Base-by-base conservation (phyloP, 2,113 vertebrate species). In the Hemichromis elongatus region DNA sequence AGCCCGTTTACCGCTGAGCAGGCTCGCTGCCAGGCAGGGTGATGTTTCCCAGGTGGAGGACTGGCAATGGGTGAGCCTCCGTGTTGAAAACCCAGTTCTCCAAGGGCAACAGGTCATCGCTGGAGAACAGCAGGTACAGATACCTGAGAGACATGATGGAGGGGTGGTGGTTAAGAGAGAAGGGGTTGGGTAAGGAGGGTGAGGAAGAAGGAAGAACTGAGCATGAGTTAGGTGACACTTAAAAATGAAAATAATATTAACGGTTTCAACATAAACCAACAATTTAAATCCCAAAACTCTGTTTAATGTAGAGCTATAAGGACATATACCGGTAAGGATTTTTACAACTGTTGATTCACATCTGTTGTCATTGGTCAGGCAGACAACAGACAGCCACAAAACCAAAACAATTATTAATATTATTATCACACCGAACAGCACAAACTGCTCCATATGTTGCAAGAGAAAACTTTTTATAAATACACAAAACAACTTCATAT, bases 41-140 rank as follows among this genome's bases (percentile, higher is more conserved):
- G 93, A 97, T 96, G 95, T 99, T 99, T 88, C 96, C 97, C 96
- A 98, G 95, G 94, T 96, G 98, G 92, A 99, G 96, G 92, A 99
- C 97, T 5, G 99, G 99, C 81, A 99, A 96, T 16, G 98, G 98
- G 90, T 99, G 98, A 82, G 98, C 98, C 96, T 99, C 98, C 14
- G 98, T 99, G 92, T 99, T 99, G 93, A 99, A 99, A 85, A 99
- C 98, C 98, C 98, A 99, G 93, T 96, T 97, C 94, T 99, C 99
- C 93, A 99, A 95, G 26, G 98, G 98, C 94, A 99, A 96, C 92
- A 99, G 97, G 91, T 99, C 98, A 59, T 99, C 99, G 7, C 95
- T 96, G 92, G 99, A 99, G 96, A 99, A 99, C 68, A 99, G 95
- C 94, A 99, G 96, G 93, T 99, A 99, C 91, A 99, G 97, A 91